Evolutionary conservation across 2,888 invertebrate species (phyloP).

Genomic region (Acanthosepion pharaonis): DNA sequence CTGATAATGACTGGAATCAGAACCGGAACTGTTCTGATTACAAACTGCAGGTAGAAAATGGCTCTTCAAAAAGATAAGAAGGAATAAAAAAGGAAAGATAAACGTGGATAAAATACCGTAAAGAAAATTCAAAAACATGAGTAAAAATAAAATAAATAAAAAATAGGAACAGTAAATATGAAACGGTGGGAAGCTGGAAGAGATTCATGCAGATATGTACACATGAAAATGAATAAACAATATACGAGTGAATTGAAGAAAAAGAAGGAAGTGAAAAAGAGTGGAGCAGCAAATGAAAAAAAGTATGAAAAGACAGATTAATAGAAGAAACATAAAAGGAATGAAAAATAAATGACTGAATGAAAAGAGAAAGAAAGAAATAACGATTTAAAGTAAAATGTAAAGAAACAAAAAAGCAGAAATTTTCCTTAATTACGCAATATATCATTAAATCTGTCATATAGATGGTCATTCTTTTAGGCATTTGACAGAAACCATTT

Average conservation of each 20-base stretch:
- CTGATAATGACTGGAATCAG: too few relatives aligned
- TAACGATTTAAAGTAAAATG: too few relatives aligned
- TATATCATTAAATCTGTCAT: too few relatives aligned
- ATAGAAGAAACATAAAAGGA: neutral
- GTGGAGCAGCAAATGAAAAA: neutral
- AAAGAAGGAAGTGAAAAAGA: neutral
- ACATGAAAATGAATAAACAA: neutral
- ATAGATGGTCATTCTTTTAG: too few relatives aligned
- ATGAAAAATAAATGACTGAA: neutral
- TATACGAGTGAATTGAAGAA: neutral
- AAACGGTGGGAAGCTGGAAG: neutral
- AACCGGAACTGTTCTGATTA: too few relatives aligned
- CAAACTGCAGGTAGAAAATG: too few relatives aligned
- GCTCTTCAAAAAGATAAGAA: neutral
- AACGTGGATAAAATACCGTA: neutral
- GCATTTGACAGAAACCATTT: too few relatives aligned
- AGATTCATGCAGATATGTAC: neutral
- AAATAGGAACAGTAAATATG: neutral
- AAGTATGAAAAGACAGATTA: neutral
- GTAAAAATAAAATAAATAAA: neutral
- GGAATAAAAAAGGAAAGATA: neutral
- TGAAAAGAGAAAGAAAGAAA: neutral
- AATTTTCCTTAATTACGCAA: too few relatives aligned
- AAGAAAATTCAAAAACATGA: neutral
- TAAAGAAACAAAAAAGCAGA: too few relatives aligned